Conservation (phyloP, 1,140 invertebrate species). For the Drosophila hydei region DNA sequence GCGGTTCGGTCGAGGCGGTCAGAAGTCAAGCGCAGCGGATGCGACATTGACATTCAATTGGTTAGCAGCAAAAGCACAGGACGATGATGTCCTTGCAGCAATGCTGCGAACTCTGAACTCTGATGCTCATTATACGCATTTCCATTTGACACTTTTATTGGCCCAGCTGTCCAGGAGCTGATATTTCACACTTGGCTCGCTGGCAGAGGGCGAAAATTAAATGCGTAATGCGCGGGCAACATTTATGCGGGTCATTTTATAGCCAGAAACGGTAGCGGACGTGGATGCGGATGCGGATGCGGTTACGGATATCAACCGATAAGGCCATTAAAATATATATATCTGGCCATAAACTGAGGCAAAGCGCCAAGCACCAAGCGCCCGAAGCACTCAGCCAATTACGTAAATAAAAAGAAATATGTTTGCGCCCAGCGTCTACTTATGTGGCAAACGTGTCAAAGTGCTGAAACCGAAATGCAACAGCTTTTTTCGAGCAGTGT, state of each 20-base stretch:
- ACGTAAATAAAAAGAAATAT: constrained; percentile 69
- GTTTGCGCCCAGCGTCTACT: constrained; percentile 20
- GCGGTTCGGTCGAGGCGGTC: too few relatives aligned
- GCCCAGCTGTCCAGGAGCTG: constrained; percentile 51
- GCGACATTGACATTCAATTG: constrained; percentile 69
- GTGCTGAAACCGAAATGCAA: constrained; percentile 69
- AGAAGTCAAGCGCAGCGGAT: constrained; percentile 49
- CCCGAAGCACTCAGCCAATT: constrained; percentile 69
- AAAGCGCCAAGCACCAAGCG: constrained; percentile 13
- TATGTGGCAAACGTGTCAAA: constrained; percentile 70
- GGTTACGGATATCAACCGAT: constrained; percentile 56
- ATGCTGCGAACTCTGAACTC: constrained; percentile 27
- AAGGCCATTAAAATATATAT: constrained; percentile 70
- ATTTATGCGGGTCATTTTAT: constrained; percentile 78
- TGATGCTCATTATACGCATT: constrained; percentile 77
- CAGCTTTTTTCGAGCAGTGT: constrained; percentile 12
- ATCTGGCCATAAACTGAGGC: constrained; percentile 63
- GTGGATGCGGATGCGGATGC: constrained; percentile 27
- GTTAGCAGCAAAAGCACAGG: constrained; percentile 10
- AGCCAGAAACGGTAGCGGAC: constrained; percentile 55
- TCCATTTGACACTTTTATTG: constrained; percentile 78
- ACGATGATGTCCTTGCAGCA: constrained; percentile 20
- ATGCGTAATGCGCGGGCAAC: constrained; percentile 50
- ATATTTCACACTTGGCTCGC: constrained; percentile 54
- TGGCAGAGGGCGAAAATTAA: constrained; percentile 39